These are phyloP conservation scores for Apodemus sylvaticus DNA, from an alignment of 2,113 vertebrate genomes.

Conservation along the genomic window DNA sequence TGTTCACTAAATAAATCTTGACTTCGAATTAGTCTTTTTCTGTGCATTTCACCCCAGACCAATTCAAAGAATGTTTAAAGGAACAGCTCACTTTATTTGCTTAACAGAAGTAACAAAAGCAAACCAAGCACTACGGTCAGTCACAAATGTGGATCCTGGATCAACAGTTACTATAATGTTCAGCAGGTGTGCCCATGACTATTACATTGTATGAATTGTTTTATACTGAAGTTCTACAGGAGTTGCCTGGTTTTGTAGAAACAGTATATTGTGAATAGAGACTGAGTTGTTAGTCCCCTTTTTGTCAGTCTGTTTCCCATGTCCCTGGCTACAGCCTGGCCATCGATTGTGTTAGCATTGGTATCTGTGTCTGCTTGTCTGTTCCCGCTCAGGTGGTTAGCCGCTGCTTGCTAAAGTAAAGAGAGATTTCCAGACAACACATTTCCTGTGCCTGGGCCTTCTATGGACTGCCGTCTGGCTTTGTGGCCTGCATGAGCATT, in stretches of 20 bases:
- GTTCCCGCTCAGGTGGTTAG: not conserved
- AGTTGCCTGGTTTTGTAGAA: not conserved
- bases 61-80: not conserved
- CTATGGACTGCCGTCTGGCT: not conserved
- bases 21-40: not conserved
- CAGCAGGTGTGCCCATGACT: not conserved
- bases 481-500: not conserved
- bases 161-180: not conserved
- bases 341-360: not conserved
- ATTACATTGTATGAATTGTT: not conserved
- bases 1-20: not conserved
- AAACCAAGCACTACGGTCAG: not conserved
- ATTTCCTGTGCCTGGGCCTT: not conserved
- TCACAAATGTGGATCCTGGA: not conserved
- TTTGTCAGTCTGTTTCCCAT: fast-evolving
- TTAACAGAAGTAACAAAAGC: constrained; percentile 2
- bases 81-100: not conserved
- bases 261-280: not conserved
- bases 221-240: not conserved
- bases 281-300: not conserved
- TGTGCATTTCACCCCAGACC: not conserved
- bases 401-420: not conserved
- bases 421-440: not conserved
- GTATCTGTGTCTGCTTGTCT: not conserved
- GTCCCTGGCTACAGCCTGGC: not conserved